A percentile compares a stretch with the other conserved stretches of the same genome.
These are phyloP conservation scores for Trogon melanurus DNA, from an alignment of 2,113 vertebrate genomes.

Conservation along the genomic window DNA sequence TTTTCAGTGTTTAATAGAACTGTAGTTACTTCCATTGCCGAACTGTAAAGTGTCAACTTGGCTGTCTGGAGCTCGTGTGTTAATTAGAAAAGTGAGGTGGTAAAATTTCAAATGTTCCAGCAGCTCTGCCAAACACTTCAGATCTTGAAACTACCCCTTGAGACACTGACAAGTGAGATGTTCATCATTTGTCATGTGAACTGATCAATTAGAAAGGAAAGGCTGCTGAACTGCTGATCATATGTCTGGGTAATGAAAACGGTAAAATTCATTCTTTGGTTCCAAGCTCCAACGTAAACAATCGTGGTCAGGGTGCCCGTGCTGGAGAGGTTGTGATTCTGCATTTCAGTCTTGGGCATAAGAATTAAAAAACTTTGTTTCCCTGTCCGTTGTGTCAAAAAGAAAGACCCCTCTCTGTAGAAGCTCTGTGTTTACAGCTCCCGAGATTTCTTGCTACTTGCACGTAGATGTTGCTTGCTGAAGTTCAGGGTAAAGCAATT, in stretches of 20 bases:
- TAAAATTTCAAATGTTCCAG: constrained; percentile 66
- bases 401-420: not conserved
- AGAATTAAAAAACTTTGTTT: not conserved
- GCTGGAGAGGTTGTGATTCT: not conserved
- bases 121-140: constrained; percentile 67
- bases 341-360: not conserved
- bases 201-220: constrained; percentile 46
- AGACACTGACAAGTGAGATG: constrained; percentile 59
- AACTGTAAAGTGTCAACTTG: constrained; percentile 23
- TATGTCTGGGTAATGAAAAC: not conserved
- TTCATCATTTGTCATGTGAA: constrained; percentile 63
- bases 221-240: constrained; percentile 25
- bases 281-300: not conserved
- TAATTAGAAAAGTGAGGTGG: constrained; percentile 61
- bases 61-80: constrained; percentile 50
- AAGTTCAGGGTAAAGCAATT: not conserved
- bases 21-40: constrained; percentile 23
- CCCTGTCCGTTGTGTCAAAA: not conserved
- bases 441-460: not conserved
- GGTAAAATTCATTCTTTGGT: not conserved
- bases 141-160: constrained; percentile 58
- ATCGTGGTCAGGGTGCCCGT: not conserved
- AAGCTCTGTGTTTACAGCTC: not conserved
- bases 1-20: not conserved
- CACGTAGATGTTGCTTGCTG: not conserved